phyloP scores from a whole-genome alignment of 2,888 invertebrate genomes.

The Polietes domitor region DNA sequence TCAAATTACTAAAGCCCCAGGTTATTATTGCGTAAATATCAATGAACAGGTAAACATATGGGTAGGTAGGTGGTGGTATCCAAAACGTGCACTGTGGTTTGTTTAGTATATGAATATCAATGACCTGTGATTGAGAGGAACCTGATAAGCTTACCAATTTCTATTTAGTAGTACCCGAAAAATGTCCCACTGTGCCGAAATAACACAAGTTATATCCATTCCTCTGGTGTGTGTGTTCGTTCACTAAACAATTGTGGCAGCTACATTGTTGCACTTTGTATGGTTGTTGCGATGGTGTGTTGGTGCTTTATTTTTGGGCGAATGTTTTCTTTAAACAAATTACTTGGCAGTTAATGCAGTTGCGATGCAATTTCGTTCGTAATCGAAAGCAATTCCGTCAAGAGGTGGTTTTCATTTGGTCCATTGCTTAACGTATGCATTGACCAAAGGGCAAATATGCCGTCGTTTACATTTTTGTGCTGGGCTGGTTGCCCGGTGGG shows the following conservation, averaged over 20 bases:
- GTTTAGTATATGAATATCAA: not conserved
- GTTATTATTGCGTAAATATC: slow-evolving; percentile 23
- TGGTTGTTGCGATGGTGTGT: no score
- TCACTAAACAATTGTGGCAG: not conserved
- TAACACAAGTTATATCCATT: not conserved
- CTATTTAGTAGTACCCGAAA: not conserved
- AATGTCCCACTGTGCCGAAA: not conserved
- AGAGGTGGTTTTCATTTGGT: not conserved
- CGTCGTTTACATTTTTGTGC: slow-evolving; percentile 23
- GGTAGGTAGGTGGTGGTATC: not conserved
- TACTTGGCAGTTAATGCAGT: slow-evolving; percentile 38
- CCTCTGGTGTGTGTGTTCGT: not conserved
- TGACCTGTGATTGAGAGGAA: not conserved
- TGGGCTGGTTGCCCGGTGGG: no score
- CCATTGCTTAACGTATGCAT: slow-evolving; percentile 51
- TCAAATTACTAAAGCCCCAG: slow-evolving; percentile 5
- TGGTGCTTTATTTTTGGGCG: slow-evolving; percentile 6
- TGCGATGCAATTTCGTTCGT: slow-evolving; percentile 17
- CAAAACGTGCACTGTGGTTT: not conserved
- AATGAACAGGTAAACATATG: not conserved
- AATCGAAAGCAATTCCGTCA: slow-evolving; percentile 17
- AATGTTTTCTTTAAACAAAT: slow-evolving; percentile 53
- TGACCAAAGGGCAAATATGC: slow-evolving; percentile 57
- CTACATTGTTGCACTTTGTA: slow-evolving; percentile 35
- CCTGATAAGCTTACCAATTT: not conserved